phyloP scores from a whole-genome alignment of 2,113 vertebrate genomes.

The Microtus oregoni region DNA sequence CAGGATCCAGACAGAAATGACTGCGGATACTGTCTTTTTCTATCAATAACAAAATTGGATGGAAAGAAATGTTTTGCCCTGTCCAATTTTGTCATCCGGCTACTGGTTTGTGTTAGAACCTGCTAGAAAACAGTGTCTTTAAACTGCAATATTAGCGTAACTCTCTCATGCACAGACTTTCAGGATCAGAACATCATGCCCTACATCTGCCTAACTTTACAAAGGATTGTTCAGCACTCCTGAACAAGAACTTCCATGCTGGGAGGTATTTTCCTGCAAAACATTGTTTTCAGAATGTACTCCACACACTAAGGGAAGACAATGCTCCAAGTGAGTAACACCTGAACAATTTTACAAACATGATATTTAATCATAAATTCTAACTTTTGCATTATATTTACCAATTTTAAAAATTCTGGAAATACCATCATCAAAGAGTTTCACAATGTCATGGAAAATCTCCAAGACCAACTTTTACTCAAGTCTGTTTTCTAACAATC shows the following conservation, averaged over 20 bases:
- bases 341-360: neutral
- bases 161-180: neutral
- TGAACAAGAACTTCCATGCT: neutral
- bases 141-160: neutral
- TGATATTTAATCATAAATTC: neutral
- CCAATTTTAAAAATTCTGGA: neutral
- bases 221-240: neutral
- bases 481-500: neutral
- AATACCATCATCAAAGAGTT: neutral
- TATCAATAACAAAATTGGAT: neutral
- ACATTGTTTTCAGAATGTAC: neutral
- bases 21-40: neutral
- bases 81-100: neutral
- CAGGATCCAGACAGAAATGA: neutral
- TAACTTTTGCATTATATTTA: neutral
- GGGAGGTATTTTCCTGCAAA: neutral
- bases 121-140: neutral
- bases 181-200: neutral
- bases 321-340: neutral
- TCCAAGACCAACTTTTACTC: neutral
- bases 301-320: neutral
- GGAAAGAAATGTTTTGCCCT: neutral
- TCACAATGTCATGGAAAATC: neutral
- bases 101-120: slow-evolving; percentile 2
- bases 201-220: neutral